Evolutionary conservation across 1,140 invertebrate genomes (phyloP).

Genomic region (honey bee (Apis mellifera)): Amel_HAv3.1 CM009941.2:2644001-2644500

Average conservation of each 20-base stretch:
- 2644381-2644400: constrained; percentile 99
- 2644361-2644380: constrained; percentile 99
- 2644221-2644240: constrained; percentile 97
- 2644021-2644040: constrained; percentile 61
- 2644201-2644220: constrained; percentile 95
- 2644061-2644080: constrained; percentile 71
- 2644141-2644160: constrained; percentile 66
- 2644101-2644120: constrained; percentile 62
- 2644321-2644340: constrained; percentile 94
- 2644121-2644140: constrained; percentile 62
- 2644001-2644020: constrained; percentile 40
- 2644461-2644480: constrained; percentile 95
- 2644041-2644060: constrained; percentile 60
- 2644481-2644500: constrained; percentile 83
- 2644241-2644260: constrained; percentile 99
- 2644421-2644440: constrained; percentile 99
- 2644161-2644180: constrained; percentile 84
- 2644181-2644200: constrained; percentile 93
- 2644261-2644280: constrained; percentile 99
- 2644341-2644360: constrained; percentile 97
- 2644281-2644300: constrained; percentile 99
- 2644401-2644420: constrained; percentile 97
- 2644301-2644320: constrained; percentile 99
- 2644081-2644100: constrained; percentile 71
- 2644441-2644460: constrained; percentile 99